A percentile compares a stretch with the other conserved stretches of the same genome.
phyloP scores from a whole-genome alignment of 2,888 invertebrate species.

The Brassicogethes aeneus region DNA sequence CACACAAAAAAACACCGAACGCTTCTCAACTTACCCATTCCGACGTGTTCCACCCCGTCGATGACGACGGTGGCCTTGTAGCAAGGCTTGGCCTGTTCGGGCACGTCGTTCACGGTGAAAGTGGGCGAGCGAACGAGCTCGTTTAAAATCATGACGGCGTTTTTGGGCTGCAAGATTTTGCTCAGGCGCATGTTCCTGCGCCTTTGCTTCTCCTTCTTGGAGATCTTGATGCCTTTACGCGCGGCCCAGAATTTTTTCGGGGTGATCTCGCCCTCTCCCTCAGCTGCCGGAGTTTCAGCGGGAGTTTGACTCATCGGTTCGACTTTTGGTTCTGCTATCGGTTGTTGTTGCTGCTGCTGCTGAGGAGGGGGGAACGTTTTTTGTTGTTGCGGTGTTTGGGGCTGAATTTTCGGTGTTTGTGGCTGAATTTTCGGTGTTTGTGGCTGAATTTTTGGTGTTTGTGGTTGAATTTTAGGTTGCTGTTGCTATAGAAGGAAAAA shows the following conservation, averaged over 20 bases:
- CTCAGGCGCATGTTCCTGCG: slow-evolving; percentile 68
- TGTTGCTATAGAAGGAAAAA: slow-evolving; percentile 10
- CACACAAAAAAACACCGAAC: background rate
- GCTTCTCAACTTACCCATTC: slow-evolving; percentile 30
- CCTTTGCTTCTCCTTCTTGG: slow-evolving; percentile 56
- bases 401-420: no score
- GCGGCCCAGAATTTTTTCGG: no score
- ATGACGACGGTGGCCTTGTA: slow-evolving; percentile 48
- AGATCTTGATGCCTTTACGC: slow-evolving; percentile 42
- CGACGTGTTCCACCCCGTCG: slow-evolving; percentile 44
- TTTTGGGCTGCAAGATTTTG: slow-evolving; percentile 70
- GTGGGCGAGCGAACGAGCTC: slow-evolving; percentile 51
- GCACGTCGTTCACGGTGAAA: slow-evolving; percentile 29
- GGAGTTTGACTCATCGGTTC: no score
- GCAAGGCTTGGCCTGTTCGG: slow-evolving; percentile 27
- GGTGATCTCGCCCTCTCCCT: slow-evolving; percentile 2
- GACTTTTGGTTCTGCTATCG: background rate
- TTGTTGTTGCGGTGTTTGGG: no score
- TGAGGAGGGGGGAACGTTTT: slow-evolving; percentile 4
- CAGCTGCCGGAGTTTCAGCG: background rate
- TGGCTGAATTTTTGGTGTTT: slow-evolving; percentile 2
- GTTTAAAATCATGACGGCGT: slow-evolving; percentile 78
- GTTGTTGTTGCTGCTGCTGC: slow-evolving; percentile 12
- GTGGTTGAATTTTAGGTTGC: slow-evolving; percentile 14
- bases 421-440: slow-evolving; percentile 1